Base-by-base conservation (phyloP, 2,113 vertebrate genomes). In the Motacilla tschutschensis region DNA sequence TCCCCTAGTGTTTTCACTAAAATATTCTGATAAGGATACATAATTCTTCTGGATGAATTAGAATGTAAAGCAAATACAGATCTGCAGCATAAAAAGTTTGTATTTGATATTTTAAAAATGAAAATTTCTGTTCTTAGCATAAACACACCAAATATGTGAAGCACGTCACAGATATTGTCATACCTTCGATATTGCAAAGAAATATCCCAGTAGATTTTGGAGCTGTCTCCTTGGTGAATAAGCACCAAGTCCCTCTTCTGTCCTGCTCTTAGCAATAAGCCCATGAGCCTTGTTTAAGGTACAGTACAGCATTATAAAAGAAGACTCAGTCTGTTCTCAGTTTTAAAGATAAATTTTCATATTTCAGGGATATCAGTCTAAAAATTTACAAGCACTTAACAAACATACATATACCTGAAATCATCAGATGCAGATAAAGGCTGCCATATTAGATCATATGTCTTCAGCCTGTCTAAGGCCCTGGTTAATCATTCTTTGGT, bases 401-500 rank as follows among this genome's bases (percentile, higher is more conserved):
- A 86, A 83, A 38, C 13, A 83, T 15, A 19, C 8, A 29, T 21
- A 25, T 31, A 40, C 21, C 55, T 69, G 16, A 65, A 82, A 28
- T 47, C 14, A 33, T 65, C 60, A 79, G 47, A 38, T 18, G 31
- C 13, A 79, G 84, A 35, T 82, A 77, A 80, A 70, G 21, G 5
- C 28, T 86, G 41, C 16, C 18, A 6, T 76, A 89, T 70, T 54
- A 57, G 15, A 40, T 85, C 38, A 26, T 47, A 4, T 44, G 29
- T 91, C 47, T 80, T 74, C 67, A 84, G 21, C 28, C 12, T 83
- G 18, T 63, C 82, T 73, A 76, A 50, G 16, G 55, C 90, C 28
- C 38, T 75, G 46, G 43, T 19, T 90, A 91, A 62, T 72, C 9
- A 64, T 80, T 93, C 71, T 83, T 87, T 92, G 75, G 74, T 76